phyloP scores from a whole-genome alignment of 2,888 invertebrate genomes.

The Mechanitis mazaeus region DNA sequence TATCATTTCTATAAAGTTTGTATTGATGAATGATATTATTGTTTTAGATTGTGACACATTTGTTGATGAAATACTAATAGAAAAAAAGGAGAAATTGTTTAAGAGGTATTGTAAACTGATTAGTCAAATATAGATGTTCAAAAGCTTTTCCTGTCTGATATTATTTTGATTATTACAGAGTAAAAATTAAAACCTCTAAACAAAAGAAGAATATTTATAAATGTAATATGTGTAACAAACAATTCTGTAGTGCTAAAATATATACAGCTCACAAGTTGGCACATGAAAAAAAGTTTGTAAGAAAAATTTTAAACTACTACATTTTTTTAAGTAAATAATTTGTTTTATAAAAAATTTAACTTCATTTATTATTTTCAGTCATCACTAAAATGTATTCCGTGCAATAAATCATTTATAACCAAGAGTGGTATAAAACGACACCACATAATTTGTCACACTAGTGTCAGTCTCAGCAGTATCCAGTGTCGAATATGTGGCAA shows the following conservation, averaged over 20 bases:
- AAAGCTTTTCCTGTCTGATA: neutral
- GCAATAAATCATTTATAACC: conserved; percentile 58
- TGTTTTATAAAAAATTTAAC: neutral
- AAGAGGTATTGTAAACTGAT: conserved; percentile 11
- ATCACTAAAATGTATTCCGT: conserved; percentile 42
- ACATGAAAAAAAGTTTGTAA: conserved; percentile 60
- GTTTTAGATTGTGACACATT: conserved; percentile 14
- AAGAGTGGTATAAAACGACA: conserved; percentile 59
- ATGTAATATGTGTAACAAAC: conserved; percentile 57
- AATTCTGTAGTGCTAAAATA: conserved; percentile 48
- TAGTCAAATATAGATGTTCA: neutral
- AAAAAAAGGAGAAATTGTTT: conserved; percentile 10
- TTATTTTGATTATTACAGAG: conserved; percentile 10
- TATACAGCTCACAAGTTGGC: conserved; percentile 58
- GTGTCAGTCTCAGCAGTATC: conserved; percentile 44
- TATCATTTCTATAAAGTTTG: too few species aligned
- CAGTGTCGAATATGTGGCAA: conserved; percentile 59
- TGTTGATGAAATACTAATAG: conserved; percentile 6
- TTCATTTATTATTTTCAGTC: conserved; percentile 10
- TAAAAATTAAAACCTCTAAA: conserved; percentile 15
- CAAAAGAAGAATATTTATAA: conserved; percentile 37
- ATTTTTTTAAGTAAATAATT: neutral
- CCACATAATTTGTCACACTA: conserved; percentile 50
- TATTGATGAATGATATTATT: neutral
- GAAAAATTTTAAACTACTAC: conserved; percentile 17